A percentile compares a stretch with the other conserved stretches of the same genome.
Conservation (phyloP, 1,140 invertebrate genomes). For the Scaptomyza montana region DNA sequence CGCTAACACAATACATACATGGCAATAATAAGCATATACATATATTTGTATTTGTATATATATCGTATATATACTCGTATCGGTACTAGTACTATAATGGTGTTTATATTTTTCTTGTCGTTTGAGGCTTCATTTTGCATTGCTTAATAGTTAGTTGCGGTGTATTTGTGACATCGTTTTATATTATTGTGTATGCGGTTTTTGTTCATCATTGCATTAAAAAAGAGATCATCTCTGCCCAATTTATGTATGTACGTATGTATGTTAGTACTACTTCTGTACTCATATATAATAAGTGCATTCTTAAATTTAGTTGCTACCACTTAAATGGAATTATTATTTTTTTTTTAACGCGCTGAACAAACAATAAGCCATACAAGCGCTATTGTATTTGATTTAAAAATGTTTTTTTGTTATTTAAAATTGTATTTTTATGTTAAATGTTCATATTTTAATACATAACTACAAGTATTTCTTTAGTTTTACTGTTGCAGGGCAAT, state of each 20-base stretch:
- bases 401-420: conserved; percentile 34
- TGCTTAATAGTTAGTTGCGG: conserved; percentile 65
- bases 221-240: conserved; percentile 57
- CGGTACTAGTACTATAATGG: conserved; percentile 24
- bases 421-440: conserved; percentile 37
- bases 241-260: conserved; percentile 18
- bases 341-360: conserved; percentile 47
- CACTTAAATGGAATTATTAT: conserved; percentile 22
- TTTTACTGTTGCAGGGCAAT: conserved; percentile 68
- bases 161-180: conserved; percentile 42
- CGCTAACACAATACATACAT: conserved; percentile 36
- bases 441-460: conserved; percentile 55
- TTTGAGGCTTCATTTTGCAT: conserved; percentile 48
- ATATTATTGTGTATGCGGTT: conserved; percentile 30
- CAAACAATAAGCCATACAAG: conserved; percentile 74
- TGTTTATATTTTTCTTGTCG: conserved; percentile 3
- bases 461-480: conserved; percentile 53
- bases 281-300: conserved; percentile 49
- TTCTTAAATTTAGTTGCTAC: conserved; percentile 54
- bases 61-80: too few species aligned
- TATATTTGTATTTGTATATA: neutral
- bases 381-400: conserved; percentile 61
- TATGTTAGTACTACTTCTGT: conserved; percentile 6
- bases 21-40: conserved; percentile 56
- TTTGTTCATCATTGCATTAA: conserved; percentile 32